Base-by-base conservation (phyloP, 1,140 invertebrate genomes). In the Solen grandis region DNA sequence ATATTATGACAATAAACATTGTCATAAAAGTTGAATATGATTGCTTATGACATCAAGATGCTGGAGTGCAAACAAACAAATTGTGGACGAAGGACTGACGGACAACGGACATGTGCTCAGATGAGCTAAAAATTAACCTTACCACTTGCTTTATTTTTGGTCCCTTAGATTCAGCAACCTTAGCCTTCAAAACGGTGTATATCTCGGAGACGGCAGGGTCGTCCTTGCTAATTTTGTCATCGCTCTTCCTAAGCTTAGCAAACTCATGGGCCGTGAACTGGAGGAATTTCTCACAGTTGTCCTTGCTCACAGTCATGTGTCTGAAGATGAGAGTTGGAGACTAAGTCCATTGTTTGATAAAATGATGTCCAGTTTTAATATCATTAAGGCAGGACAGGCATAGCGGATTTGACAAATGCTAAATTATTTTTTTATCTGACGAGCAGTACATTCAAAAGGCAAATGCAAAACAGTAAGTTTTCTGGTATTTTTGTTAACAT, bases 221-320 rank as follows among this genome's bases (percentile, higher is more conserved):
- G 19, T 46, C 41, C 19, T 41, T 41, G 25, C 22, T 22, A 14
- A 78, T 19, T 35, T 78, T 78, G n/a, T 57, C 50, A 46, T 78
- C 35, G 10, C 29, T 60, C 29, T 29, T 69, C 35, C 69, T 78
- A 0, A 60, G 33, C 52, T 78, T 78, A 2, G 63, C 75, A 33
- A 78, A 60, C 55, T 78, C 75, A 27, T 69, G 65, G 46, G 75
- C 75, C 14, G 75, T 68, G 29, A 33, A 57, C 25, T 31, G 50
- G 5, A 78, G 25, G 41, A 68, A 78, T 46, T 69, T 78, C 62
- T 78, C 65, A 16, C 62, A 65, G 22, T 69, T 78, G 14, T 13
- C 63, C n/a, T 57, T 59, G 65, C 59, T 78, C 27, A 78, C 65
- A 13, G 50, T 27, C 65, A 78, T 78, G 35, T 69, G 55, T 25